A percentile compares a stretch with the other conserved stretches of the same genome.
Evolutionary conservation across 2,113 vertebrate species (phyloP).

Genomic region (Alaudala cheleensis): DNA sequence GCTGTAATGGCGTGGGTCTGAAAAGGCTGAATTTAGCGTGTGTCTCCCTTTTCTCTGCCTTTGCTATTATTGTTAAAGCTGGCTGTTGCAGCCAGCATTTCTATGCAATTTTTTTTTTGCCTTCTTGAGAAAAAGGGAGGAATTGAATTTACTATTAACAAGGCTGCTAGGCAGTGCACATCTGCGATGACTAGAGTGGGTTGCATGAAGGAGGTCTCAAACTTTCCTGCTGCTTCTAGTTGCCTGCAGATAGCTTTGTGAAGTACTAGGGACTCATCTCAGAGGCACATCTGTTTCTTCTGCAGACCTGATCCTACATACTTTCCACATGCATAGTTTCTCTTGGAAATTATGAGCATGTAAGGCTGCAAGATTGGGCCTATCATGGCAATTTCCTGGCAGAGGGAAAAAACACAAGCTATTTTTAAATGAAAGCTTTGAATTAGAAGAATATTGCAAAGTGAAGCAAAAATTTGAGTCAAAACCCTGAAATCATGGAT

Average conservation of each 20-base stretch:
- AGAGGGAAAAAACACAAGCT: conserved; percentile 13
- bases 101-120: fast-evolving
- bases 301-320: not conserved
- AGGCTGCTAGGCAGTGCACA: not conserved
- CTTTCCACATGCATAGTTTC: not conserved
- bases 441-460: conserved; percentile 52
- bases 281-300: not conserved
- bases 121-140: not conserved
- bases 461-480: conserved; percentile 41
- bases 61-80: not conserved
- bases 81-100: not conserved
- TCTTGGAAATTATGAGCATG: conserved; percentile 1
- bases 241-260: not conserved
- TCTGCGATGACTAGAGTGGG: not conserved
- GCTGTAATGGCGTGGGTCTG: not conserved
- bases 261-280: not conserved
- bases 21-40: not conserved
- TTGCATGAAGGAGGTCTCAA: not conserved
- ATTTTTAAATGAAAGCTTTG: conserved; percentile 58
- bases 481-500: conserved; percentile 36
- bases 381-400: conserved; percentile 33
- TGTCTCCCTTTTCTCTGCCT: not conserved
- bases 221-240: not conserved
- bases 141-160: not conserved
- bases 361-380: not conserved